Evolutionary conservation across 2,113 vertebrate species (phyloP), one percentile per base, ranked within the genome.

Genomic region (Platichthys flesus): DNA sequence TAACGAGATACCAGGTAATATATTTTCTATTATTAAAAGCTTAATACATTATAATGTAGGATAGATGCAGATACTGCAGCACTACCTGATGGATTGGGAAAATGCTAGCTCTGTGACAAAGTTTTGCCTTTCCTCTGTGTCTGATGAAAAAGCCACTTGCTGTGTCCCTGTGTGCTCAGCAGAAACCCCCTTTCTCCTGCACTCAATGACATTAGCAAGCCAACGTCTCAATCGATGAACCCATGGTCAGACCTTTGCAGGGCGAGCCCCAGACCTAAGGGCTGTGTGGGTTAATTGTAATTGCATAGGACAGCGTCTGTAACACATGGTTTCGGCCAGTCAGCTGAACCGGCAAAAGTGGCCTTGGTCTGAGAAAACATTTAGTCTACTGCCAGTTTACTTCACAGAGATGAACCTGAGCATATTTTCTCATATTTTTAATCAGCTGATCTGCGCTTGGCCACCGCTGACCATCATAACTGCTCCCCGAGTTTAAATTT

Each of bases 271-370:
- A 69, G 71, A 83, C 75, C 74, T 70, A 81, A 85, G 40, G 78
- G 82, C 76, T 86, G 72, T 35, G 40, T 55, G 79, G 74, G 85
- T 90, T 91, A 82, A 93, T 87, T 90, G 82, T 89, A 90, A 93
- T 90, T 86, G 84, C 77, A 81, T 23, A 59, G 67, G 92, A 92
- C 89, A 90, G 85, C 23, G 12, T 83, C 79, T 83, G 79, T 80
- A 79, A 88, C 78, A 82, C 65, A 72, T 21, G 64, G 71, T 49
- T 42, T 42, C 54, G 73, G 52, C 76, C 72, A 79, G 69, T 70
- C 76, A 82, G 67, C 81, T 82, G 67, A 83, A 55, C 51, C 24
- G 63, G 55, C 54, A 68, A 40, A 65, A 75, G 70, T 37, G n/a
- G 56, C 21, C 7, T 9, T 7, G 13, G 37, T 74, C 68, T 62